Base-by-base conservation (phyloP, 2,888 invertebrate genomes). In the Chelonus formosanus region DNA sequence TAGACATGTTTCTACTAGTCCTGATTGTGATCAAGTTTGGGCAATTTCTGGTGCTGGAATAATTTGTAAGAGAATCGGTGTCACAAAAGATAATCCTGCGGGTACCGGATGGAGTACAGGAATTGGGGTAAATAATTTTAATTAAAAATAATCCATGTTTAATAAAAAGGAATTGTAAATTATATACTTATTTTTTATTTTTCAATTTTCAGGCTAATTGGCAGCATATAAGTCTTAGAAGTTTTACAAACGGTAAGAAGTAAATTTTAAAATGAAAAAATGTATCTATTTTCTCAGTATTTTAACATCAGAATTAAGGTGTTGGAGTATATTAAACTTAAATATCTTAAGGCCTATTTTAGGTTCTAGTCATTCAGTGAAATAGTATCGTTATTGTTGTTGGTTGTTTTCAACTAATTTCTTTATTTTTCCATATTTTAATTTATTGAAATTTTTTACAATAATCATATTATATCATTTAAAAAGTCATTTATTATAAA, bases 51-150 rank as follows among this genome's bases (percentile, higher is more conserved):
- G 89, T 56, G 90, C 90, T 70, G 92, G 93, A 8, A 86, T 88
- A 32, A 85, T 93, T 56, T 89, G 90, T 70, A 88, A 91, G 67
- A 87, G 96, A 63, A 88, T 91, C 70, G 95, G 95, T 20, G 90
- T 95, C 45, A 91, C 92, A 7, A 82, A 86, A 53, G 89, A 89
- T 45, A 91, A 90, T 85, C 91, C 91, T 3, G 88, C 89, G 63
- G 96, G 96, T 57, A 88, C 90, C 40, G 90, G 91, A 36, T 96
- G 96, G 96, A 90, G 90, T 76, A 85, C 88, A 52, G 90, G 92
- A 43, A 89, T 92, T 67, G 84, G 86, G 69, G 89, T 89, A 71
- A 85, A 86, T 73, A 52, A 48, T 56, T 20, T 20, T 48, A 35
- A 48, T 3, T 32, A 45, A 62, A 45, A 52, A 8, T 32, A 8